phyloP scores from a whole-genome alignment of 2,888 invertebrate genomes.

The Heteromurus nitidus region DNA sequence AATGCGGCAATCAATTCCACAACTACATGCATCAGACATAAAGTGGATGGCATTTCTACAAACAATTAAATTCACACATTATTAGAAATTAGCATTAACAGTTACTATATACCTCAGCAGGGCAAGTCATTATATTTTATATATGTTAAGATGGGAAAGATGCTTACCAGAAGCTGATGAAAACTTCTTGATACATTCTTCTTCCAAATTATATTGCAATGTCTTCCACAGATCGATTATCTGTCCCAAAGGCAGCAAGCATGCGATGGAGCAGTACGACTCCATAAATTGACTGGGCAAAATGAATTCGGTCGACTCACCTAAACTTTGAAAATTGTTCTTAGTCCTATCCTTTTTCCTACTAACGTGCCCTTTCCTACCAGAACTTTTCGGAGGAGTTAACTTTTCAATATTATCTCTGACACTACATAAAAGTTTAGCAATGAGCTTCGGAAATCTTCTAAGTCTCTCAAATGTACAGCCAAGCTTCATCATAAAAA shows the following conservation, averaged over 20 bases:
- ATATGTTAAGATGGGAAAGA: no score
- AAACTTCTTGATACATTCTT: slow-evolving; percentile 65
- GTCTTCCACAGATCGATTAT: slow-evolving; percentile 72
- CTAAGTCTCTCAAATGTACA: slow-evolving; percentile 69
- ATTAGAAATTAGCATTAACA: background rate
- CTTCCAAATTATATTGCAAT: slow-evolving; percentile 69
- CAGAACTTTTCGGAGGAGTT: background rate
- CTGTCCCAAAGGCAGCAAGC: slow-evolving; percentile 69
- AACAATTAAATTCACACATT: background rate
- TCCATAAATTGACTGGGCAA: slow-evolving; percentile 53
- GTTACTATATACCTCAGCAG: no score
- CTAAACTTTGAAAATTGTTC: background rate
- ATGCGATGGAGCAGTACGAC: slow-evolving; percentile 55
- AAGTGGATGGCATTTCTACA: background rate
- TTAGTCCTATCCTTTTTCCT: slow-evolving; percentile 3
- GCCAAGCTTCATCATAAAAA: slow-evolving; percentile 67
- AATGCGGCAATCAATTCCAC: slow-evolving; percentile 63
- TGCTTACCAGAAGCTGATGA: no score
- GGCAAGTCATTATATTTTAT: no score
- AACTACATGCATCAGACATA: slow-evolving; percentile 49
- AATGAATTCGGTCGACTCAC: slow-evolving; percentile 11
- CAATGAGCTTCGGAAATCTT: slow-evolving; percentile 71
- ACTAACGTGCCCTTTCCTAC: background rate
- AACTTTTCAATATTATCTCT: slow-evolving; percentile 40
- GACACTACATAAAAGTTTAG: slow-evolving; percentile 68